Evolutionary conservation across 2,888 invertebrate genomes (phyloP), one percentile per base, ranked within the genome.

Genomic region (Heliconius erato): DNA sequence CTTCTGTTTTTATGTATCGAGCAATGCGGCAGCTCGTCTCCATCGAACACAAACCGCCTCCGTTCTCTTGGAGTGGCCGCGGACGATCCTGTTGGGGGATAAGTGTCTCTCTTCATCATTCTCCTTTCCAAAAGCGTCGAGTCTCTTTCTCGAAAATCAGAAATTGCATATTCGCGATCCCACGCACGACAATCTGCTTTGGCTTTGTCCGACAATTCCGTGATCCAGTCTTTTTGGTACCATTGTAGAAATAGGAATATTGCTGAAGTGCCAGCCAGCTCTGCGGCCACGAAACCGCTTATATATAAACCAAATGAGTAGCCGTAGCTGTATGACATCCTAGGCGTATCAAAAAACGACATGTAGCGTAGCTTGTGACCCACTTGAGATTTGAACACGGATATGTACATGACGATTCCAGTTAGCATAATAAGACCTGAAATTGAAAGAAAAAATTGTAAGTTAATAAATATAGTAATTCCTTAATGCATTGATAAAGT

Each of bases 401-500:
- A 98, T 96, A 99, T 98, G 97, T 98, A 99, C 97, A 98, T 98
- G 90, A 99, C 98, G 92, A 99, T 97, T 77, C 98, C 99, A 87
- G 98, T 98, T 88, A 99, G 97, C 98, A 99, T 98, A 86, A 98
- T 96, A 85, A 99, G 96, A 92, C 98, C 99, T 98, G 96, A 79
- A 96, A 96, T 72, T 4, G 0, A 68, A 67, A 49, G 26, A 65
- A 63, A 26, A 40, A 16, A 67, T 2, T 65, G 19, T 6, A 6
- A 6, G 19, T 54, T 19, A 6, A 16, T 16, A 49, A 49, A 49
- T 49, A 49, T 49, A 6, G 49, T 49, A 49, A 3, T 26, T 65
- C 63, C n/a, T n/a, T 11, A 12, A n/a, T n/a, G 2, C n/a, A 2
- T n/a, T n/a, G 6, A 63, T 11, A 63, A n/a, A n/a, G 23, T 63